Base-by-base conservation (phyloP, 2,888 invertebrate species). In the Alviniconcha strummeri region DNA sequence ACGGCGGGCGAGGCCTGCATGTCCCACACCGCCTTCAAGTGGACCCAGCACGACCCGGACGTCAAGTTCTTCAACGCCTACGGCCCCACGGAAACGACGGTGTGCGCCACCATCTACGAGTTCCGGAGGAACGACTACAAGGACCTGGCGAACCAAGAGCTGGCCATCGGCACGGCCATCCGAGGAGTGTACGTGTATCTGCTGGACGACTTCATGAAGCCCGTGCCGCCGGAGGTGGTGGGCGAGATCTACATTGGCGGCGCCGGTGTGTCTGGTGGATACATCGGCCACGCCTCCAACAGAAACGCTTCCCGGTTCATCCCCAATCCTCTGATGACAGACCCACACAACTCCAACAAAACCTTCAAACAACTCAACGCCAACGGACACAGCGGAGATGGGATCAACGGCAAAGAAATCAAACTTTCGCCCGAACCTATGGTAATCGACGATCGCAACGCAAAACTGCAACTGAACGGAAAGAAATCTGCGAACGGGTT, bases 21-120 rank as follows among this genome's bases (percentile, higher is more conserved):
- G 17, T 95, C 96, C 8, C 95, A 96, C 0, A 93, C 97, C 64
- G 96, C 96, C 0, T 94, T 95, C 71, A 95, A 96, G 89, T 98
- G 97, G 94, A 97, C 97, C 93, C 55, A 69, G 71, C 71, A 71
- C n/a, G 86, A 81, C 15, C 80, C 84, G 52, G 94, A 94, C 1
- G 96, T 96, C 86, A 94, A 95, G 19, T 94, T 98, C 72, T 97
- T 97, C 82, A 98, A 98, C 92, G 97, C 97, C 91, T 98, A 97
- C 90, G 98, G 98, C 0, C 97, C 97, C 88, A 97, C 98, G 0
- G 98, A 98, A 93, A 96, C 97, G 0, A 97, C 97, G 96, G 98
- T 97, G 0, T 98, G 97, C 92, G 97, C 98, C 4, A 97, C 97
- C 0, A 97, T 95, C 90, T 96, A 96, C 89, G 95, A 96, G 0